Evolutionary conservation across 2,113 vertebrate genomes (phyloP).

Genomic region (Carassius carassius): DNA sequence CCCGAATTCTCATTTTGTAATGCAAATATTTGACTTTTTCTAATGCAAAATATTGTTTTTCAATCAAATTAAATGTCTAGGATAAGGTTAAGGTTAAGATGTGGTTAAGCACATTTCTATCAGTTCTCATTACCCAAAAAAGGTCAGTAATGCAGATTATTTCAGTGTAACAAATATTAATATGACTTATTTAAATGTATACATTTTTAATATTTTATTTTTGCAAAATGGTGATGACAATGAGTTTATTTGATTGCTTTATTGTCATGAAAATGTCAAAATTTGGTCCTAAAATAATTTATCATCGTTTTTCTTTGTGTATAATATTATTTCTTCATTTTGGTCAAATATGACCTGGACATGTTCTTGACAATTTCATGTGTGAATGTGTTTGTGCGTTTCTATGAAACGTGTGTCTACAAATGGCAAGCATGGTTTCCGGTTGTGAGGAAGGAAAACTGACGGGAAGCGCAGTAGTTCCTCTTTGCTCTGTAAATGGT

Average conservation of each 20-base stretch:
- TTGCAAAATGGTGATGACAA: too few relatives aligned
- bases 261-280: not conserved
- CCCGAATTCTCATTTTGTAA: not conserved
- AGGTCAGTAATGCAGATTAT: not conserved
- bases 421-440: not conserved
- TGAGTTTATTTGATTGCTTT: too few relatives aligned
- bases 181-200: not conserved
- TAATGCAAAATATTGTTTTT: not conserved
- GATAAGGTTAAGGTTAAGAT: not conserved
- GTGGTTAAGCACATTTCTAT: not conserved
- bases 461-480: not conserved
- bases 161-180: not conserved
- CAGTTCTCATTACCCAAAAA: not conserved
- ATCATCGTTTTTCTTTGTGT: not conserved
- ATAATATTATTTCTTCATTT: not conserved
- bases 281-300: not conserved
- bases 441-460: not conserved
- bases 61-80: not conserved
- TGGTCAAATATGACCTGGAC: conserved; percentile 12
- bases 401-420: not conserved
- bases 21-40: not conserved
- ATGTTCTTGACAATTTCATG: not conserved
- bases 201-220: not conserved
- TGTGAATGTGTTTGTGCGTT: not conserved
- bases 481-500: not conserved